Conservation (phyloP, 2,888 invertebrate species). For the Eulithis prunata region DNA sequence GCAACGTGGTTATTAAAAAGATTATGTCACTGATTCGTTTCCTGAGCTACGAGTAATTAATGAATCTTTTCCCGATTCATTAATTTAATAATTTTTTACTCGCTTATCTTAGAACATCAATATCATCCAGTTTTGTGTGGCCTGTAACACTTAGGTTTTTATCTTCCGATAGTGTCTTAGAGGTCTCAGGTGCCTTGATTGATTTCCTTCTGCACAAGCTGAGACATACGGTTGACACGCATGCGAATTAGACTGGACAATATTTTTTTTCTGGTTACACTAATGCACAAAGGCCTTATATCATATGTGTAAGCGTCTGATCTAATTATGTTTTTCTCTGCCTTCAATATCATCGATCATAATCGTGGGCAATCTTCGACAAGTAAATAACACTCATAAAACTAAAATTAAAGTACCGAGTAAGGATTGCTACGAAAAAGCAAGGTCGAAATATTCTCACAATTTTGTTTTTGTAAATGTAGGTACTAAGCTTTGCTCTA, state of each 20-base stretch:
- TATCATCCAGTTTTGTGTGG: too few relatives aligned
- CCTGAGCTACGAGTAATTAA: not conserved
- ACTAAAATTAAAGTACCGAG: not conserved
- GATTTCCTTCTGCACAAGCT: not conserved
- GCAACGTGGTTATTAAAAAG: slow-evolving; percentile 26
- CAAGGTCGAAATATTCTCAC: slow-evolving; percentile 31
- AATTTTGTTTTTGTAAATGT: slow-evolving; percentile 25
- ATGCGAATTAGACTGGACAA: not conserved
- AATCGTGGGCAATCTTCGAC: slow-evolving; percentile 6
- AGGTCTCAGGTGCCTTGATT: too few relatives aligned
- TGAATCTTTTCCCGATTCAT: not conserved
- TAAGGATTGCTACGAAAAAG: slow-evolving; percentile 5
- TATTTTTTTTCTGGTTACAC: too few relatives aligned
- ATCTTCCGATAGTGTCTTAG: too few relatives aligned
- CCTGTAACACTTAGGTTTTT: too few relatives aligned
- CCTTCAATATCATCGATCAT: slow-evolving; percentile 22
- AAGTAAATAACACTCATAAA: slow-evolving; percentile 1
- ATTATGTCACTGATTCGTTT: slow-evolving; percentile 30
- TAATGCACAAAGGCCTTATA: not conserved
- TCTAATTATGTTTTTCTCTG: slow-evolving; percentile 16
- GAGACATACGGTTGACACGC: not conserved
- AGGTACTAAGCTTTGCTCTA: slow-evolving; percentile 22
- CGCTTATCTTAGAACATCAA: too few relatives aligned
- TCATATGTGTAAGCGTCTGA: not conserved
- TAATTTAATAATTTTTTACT: not conserved